A percentile compares a stretch with the other conserved stretches of the same genome.
phyloP scores from a whole-genome alignment of 2,113 vertebrate species.

The Nothocercus julius region DNA sequence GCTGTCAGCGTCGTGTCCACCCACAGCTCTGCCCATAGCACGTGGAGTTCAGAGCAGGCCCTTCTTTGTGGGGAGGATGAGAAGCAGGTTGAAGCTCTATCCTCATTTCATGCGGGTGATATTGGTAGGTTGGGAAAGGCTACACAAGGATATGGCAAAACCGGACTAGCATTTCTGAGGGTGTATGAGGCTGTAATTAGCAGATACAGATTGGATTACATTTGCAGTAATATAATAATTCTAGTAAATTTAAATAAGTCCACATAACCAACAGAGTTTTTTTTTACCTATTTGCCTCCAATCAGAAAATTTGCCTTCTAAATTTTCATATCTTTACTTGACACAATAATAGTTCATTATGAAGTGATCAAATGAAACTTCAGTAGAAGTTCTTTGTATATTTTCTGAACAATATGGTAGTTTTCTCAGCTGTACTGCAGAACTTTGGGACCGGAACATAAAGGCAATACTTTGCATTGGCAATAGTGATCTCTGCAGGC shows the following conservation, averaged over 20 bases:
- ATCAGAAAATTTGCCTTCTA: neutral
- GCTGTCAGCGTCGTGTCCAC: neutral
- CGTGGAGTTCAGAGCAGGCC: neutral
- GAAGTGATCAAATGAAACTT: neutral
- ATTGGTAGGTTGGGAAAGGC: neutral
- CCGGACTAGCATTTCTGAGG: neutral
- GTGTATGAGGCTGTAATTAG: neutral
- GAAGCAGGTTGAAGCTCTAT: neutral
- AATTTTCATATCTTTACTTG: neutral
- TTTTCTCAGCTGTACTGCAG: neutral
- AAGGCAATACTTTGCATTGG: neutral
- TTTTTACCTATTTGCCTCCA: neutral
- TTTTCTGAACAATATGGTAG: neutral
- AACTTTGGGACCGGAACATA: neutral
- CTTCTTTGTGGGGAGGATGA: neutral
- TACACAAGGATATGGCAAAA: neutral
- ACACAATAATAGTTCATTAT: neutral
- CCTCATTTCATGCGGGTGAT: neutral
- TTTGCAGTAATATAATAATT: neutral
- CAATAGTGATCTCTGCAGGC: neutral
- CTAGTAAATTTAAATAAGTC: neutral
- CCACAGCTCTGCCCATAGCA: neutral
- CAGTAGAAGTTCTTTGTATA: neutral
- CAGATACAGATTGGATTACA: neutral
- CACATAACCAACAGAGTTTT: neutral